phyloP scores from a whole-genome alignment of 2,797 vertebrate genomes.

The Crax fasciolata region DNA sequence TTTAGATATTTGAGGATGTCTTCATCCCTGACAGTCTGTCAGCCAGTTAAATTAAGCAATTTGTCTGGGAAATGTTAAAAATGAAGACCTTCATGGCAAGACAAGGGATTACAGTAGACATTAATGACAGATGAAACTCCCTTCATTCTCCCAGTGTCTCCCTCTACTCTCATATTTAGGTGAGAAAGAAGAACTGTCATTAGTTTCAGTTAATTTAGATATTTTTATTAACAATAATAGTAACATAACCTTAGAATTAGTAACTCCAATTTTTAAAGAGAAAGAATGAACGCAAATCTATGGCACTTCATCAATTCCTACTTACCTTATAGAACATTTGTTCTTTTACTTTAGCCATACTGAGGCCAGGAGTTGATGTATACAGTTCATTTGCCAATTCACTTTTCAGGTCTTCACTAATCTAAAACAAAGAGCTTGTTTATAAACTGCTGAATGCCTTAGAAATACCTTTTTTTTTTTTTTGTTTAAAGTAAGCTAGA shows the following conservation, averaged over 20 bases:
- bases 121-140: neutral
- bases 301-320: neutral
- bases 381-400: slow-evolving; percentile 83
- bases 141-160: neutral
- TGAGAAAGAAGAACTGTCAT: neutral
- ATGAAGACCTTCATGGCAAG: neutral
- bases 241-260: neutral
- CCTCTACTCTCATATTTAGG: neutral
- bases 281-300: neutral
- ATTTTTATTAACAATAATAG: neutral
- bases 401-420: slow-evolving; percentile 85
- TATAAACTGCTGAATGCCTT: slow-evolving; percentile 12
- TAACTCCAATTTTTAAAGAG: neutral
- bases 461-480: neutral
- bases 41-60: neutral
- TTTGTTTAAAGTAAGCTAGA: neutral
- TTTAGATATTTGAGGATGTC: neutral
- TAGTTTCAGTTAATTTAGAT: neutral
- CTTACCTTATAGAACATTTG: slow-evolving; percentile 93
- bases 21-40: neutral
- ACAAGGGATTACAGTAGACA: neutral
- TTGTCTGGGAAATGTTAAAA: neutral
- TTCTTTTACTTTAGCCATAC: slow-evolving; percentile 70
- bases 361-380: slow-evolving; percentile 84
- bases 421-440: slow-evolving; percentile 81